phyloP scores from a whole-genome alignment of 2,113 vertebrate genomes.

The Cettia cetti region DNA sequence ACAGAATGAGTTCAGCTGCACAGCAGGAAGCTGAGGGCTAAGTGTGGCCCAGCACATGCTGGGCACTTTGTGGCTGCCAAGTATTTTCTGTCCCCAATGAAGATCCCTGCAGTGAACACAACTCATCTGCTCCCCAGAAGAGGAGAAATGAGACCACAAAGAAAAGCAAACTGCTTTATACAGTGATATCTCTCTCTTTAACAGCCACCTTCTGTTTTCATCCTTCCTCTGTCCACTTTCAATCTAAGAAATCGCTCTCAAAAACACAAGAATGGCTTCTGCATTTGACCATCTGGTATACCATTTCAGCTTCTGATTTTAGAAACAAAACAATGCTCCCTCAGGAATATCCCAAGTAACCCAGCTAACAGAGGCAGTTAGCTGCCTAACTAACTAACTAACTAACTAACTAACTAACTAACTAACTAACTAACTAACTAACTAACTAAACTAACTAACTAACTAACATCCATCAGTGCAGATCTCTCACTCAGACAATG shows the following conservation, averaged over 20 bases:
- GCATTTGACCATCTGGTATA: background rate
- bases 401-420: too few relatives aligned
- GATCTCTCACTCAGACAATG: rapidly evolving
- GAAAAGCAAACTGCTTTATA: background rate
- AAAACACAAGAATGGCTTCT: background rate
- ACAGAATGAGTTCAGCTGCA: background rate
- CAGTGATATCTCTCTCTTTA: background rate
- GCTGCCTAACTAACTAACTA: too few relatives aligned
- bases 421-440: too few relatives aligned
- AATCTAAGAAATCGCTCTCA: background rate
- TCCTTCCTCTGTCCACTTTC: background rate
- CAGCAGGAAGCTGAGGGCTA: background rate
- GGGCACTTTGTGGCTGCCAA: background rate
- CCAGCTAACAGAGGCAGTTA: background rate
- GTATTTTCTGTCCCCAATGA: background rate
- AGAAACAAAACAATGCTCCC: background rate
- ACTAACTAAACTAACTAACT: too few relatives aligned
- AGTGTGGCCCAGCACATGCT: background rate
- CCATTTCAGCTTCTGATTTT: background rate
- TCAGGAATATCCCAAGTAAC: background rate
- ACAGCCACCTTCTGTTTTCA: background rate
- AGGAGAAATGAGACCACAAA: background rate
- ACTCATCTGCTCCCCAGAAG: background rate
- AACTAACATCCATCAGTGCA: too few relatives aligned
- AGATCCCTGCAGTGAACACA: background rate